Evolutionary conservation across 2,888 invertebrate species (phyloP).

Genomic region (Tortricodes alternella): DNA sequence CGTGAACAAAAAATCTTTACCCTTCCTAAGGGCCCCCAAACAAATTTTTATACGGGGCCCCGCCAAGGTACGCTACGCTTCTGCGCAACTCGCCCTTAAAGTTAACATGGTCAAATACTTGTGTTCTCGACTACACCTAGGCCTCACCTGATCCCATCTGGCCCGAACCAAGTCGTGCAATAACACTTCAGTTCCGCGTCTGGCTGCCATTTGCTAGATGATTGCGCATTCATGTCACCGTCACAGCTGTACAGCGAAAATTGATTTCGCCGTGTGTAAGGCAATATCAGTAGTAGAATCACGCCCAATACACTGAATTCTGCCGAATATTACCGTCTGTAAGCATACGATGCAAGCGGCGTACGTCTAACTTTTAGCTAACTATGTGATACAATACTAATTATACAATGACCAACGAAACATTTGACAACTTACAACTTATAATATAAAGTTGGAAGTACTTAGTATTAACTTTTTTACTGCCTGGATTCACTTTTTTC

Average conservation of each 20-base stretch:
- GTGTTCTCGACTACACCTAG: constrained; percentile 11
- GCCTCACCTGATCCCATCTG: constrained; percentile 33
- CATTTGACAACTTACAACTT: no score
- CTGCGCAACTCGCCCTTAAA: no score
- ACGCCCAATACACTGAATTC: constrained; percentile 23
- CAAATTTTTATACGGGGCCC: no score
- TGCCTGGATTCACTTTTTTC: no score
- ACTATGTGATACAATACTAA: no score
- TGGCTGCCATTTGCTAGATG: constrained; percentile 29
- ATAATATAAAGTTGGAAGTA: no score
- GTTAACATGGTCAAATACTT: no score
- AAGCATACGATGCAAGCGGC: not conserved
- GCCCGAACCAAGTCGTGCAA: constrained; percentile 27
- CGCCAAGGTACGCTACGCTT: no score
- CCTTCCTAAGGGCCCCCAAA: no score
- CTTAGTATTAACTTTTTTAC: no score
- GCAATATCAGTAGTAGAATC: constrained; percentile 32
- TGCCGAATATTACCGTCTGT: constrained; percentile 11
- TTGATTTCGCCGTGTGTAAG: constrained; percentile 32
- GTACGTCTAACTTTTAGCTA: not conserved
- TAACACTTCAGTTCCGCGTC: constrained; percentile 30
- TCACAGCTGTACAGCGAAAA: constrained; percentile 35
- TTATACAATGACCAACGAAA: no score
- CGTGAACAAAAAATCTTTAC: no score
- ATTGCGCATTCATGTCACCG: constrained; percentile 38